Evolutionary conservation across 1,140 invertebrate genomes (phyloP).

Genomic region (Lanistes nyassanus): DNA sequence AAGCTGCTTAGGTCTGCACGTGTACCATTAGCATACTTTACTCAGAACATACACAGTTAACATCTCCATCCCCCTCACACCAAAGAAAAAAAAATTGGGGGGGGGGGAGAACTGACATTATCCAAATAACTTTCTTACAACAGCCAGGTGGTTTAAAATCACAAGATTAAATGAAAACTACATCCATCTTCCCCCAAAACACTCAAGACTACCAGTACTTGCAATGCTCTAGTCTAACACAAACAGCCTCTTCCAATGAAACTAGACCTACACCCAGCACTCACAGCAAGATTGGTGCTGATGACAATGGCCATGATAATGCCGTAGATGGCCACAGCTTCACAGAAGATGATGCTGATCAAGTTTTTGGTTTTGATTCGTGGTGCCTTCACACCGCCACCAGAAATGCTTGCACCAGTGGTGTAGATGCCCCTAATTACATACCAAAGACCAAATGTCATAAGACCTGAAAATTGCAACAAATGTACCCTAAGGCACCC

Average conservation of each 20-base stretch:
- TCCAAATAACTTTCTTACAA: no score
- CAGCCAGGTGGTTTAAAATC: no score
- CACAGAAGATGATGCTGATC: slow-evolving; percentile 99
- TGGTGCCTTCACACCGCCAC: slow-evolving; percentile 97
- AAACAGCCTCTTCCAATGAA: not conserved
- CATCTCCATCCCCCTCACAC: no score
- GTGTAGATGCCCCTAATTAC: slow-evolving; percentile 88
- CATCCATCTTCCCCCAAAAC: not conserved
- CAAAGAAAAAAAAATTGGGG: no score
- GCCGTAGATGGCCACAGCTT: slow-evolving; percentile 99
- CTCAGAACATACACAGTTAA: no score
- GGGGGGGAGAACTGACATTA: no score
- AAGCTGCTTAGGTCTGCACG: no score
- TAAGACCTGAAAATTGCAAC: no score
- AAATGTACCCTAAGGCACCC: no score
- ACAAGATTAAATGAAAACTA: no score
- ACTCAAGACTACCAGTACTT: not conserved
- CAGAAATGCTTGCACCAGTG: slow-evolving; percentile 94
- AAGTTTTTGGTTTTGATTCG: slow-evolving; percentile 99
- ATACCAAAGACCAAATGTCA: slow-evolving; percentile 14
- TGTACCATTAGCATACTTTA: no score
- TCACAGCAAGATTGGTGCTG: slow-evolving; percentile 81
- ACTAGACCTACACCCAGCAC: slow-evolving; percentile 25
- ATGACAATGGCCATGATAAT: slow-evolving; percentile 97
- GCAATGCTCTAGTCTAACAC: not conserved